Evolutionary conservation across 2,113 vertebrate species (phyloP).

Genomic region (Phalacrocorax brasilianus): DNA sequence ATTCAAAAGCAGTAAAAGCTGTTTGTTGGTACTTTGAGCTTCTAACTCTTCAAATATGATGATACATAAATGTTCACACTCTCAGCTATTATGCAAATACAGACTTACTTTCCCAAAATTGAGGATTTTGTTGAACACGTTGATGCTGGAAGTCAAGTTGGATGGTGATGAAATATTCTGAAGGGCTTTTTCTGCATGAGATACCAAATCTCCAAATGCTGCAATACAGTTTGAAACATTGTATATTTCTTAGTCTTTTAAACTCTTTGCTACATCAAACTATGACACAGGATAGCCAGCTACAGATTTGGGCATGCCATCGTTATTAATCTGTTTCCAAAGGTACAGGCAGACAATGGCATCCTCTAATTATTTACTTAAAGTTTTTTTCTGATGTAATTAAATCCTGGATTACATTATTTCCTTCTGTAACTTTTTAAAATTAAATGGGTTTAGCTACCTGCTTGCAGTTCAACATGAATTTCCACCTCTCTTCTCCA

Average conservation of each 20-base stretch:
- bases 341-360: neutral
- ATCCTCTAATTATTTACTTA: neutral
- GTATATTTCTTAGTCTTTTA: neutral
- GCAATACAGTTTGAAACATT: slow-evolving; percentile 17
- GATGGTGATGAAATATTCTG: slow-evolving; percentile 45
- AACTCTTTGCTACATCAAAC: neutral
- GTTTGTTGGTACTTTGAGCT: neutral
- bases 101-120: slow-evolving; percentile 70
- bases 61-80: neutral
- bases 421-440: neutral
- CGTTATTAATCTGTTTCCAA: neutral
- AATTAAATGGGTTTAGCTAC: neutral
- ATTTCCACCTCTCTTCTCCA: neutral
- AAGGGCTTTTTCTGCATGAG: slow-evolving; percentile 12
- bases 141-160: slow-evolving; percentile 45
- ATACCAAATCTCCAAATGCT: slow-evolving; percentile 12
- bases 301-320: neutral
- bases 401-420: neutral
- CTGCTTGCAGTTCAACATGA: neutral
- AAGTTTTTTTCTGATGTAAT: neutral
- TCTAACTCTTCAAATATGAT: neutral
- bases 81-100: neutral
- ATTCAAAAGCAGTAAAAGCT: neutral
- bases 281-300: neutral
- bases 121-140: slow-evolving; percentile 52